Base-by-base conservation (phyloP, 2,113 vertebrate species). In the Hepsetus odoe region DNA sequence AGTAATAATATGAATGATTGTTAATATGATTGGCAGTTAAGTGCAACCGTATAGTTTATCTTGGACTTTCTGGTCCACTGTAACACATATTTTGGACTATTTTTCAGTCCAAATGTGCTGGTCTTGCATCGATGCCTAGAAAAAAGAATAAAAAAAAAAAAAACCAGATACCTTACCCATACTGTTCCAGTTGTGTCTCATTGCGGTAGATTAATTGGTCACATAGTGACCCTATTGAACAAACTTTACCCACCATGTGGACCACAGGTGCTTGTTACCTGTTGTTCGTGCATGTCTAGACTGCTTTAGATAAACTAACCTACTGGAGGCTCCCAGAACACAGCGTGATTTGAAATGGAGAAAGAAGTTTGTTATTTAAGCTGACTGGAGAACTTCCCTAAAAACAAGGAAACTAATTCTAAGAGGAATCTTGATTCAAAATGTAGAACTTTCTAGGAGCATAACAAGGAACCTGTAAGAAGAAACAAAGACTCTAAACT, bases 261-360 rank as follows among this genome's bases (percentile, higher is more conserved):
- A 77, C 38, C 76, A 70, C 66, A 70, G 76, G 76, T 69, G 65
- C 38, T 32, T 38, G 4, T 77, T 59, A 42, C 76, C 40, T 49
- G 28, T 28, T 14, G 26, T 44, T 58, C 28, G 7, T 35, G 28
- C 1, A 2, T 30, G 51, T 44, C 75, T 58, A 58, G 49, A 58
- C 49, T 28, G 65, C 75, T 77, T 69, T 59, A 49, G 75, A 69
- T 44, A 61, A 69, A 69, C 38, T 8, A 33, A 22, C 22, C n/a
- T 46, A 7, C 28, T 59, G 30, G 5, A 35, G 28, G 24, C 30
- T 24, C 51, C n/a, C 24, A 49, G 46, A 49, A 32, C 28, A 61
- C 30, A 28, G 5, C 28, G 18, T 61, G 13, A 12, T 6, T 28
- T 28, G 22, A 61, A 12, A 18, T 33, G 24, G 8, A 18, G 1